Evolutionary conservation across 1,140 invertebrate species (phyloP).

Genomic region (Aporrectodea caliginosa): DNA sequence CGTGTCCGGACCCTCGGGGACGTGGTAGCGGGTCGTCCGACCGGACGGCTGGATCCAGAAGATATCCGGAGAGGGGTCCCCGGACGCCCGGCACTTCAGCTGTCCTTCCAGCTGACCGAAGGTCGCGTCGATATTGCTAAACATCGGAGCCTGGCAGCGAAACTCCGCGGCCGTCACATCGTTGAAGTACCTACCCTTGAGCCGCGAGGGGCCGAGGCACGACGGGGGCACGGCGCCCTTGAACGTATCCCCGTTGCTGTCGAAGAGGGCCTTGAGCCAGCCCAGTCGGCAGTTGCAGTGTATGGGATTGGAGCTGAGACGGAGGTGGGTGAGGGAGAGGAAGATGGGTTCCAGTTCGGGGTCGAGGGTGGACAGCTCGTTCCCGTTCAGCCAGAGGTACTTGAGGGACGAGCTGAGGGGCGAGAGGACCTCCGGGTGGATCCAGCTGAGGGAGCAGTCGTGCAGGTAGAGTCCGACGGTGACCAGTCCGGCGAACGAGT

Average conservation of each 20-base stretch:
- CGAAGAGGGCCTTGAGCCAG: constrained; percentile 50
- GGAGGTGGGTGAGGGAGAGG: constrained; percentile 44
- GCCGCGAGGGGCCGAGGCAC: constrained; percentile 42
- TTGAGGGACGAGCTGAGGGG: constrained; percentile 49
- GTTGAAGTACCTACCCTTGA: constrained; percentile 42
- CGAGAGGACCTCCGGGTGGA: constrained; percentile 44
- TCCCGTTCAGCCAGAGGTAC: constrained; percentile 50
- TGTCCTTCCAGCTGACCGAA: constrained; percentile 24
- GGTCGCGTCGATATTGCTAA: constrained; percentile 6
- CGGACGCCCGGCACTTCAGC: constrained; percentile 46
- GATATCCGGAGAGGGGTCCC: constrained; percentile 48
- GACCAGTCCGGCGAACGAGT: constrained; percentile 47
- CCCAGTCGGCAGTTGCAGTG: constrained; percentile 52
- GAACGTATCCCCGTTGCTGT: constrained; percentile 39
- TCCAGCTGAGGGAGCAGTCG: constrained; percentile 44
- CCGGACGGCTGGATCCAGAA: constrained; percentile 50
- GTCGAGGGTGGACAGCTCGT: constrained; percentile 45
- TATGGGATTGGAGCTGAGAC: constrained; percentile 49
- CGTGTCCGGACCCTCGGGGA: background rate
- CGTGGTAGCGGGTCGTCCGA: constrained; percentile 35
- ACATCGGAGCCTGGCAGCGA: constrained; percentile 36
- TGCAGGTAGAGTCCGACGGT: constrained; percentile 52
- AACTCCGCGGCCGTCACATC: constrained; percentile 47
- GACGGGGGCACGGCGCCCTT: constrained; percentile 41
- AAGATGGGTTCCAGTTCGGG: constrained; percentile 46